Conservation (phyloP, 1,140 invertebrate species). For the Arctopsyche grandis region DNA sequence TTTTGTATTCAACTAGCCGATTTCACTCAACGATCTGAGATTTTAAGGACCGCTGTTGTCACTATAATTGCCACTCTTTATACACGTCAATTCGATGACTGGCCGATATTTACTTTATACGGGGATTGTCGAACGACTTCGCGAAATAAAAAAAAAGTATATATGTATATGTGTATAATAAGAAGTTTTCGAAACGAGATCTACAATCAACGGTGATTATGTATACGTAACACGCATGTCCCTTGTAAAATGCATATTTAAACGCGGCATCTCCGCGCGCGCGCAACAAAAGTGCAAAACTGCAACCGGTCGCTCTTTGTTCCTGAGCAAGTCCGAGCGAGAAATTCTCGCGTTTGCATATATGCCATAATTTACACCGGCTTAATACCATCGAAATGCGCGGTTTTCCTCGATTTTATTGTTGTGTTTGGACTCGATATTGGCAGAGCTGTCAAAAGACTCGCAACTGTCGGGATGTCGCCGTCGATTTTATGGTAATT, state of each 20-base stretch:
- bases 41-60: not conserved
- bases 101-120: not conserved
- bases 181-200: not conserved
- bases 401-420: not conserved
- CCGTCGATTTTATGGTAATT: conserved; percentile 7
- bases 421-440: not conserved
- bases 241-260: conserved; percentile 35
- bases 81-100: not conserved
- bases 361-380: not conserved
- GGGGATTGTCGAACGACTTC: no score
- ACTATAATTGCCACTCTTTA: not conserved
- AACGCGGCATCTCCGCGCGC: conserved; percentile 24
- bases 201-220: not conserved
- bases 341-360: conserved; percentile 12
- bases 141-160: not conserved
- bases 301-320: conserved; percentile 14
- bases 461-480: not conserved
- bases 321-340: not conserved
- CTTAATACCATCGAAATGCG: not conserved
- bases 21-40: not conserved
- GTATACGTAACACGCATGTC: conserved; percentile 35
- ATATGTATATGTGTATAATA: not conserved
- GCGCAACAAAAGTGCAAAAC: not conserved
- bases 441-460: not conserved
- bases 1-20: not conserved